phyloP scores from a whole-genome alignment of 2,888 invertebrate species.

The Noctuana brunneofusca region DNA sequence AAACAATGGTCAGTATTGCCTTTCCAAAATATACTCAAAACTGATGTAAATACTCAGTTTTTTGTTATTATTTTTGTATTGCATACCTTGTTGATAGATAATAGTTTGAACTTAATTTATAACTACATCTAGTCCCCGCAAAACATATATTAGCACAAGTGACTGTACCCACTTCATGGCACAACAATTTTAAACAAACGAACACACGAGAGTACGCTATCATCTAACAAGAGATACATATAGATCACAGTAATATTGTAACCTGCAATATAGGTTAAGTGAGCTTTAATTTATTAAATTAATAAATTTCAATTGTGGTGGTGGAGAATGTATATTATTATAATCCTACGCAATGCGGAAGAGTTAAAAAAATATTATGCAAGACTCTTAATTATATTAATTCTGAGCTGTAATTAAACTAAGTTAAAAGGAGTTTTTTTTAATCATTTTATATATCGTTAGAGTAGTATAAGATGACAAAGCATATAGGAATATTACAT shows the following conservation, averaged over 20 bases:
- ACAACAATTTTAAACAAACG: slow-evolving; percentile 10
- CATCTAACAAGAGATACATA: slow-evolving; percentile 11
- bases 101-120: not conserved
- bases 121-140: not conserved
- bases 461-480: no score
- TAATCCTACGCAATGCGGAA: not conserved
- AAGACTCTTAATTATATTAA: no score
- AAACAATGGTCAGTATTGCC: no score
- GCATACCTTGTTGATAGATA: no score
- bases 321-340: not conserved
- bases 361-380: no score
- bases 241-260: slow-evolving; percentile 20
- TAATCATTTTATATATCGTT: no score
- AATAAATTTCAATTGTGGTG: not conserved
- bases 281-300: not conserved
- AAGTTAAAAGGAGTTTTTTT: no score
- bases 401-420: no score
- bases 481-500: no score
- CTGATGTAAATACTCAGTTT: no score
- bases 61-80: no score
- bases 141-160: not conserved
- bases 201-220: slow-evolving; percentile 20
- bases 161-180: not conserved
- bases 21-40: no score
- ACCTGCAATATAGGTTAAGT: not conserved